These are phyloP conservation scores for Melikaiella ostensackeni DNA, from an alignment of 2,888 invertebrate species.

Conservation along the genomic window DNA sequence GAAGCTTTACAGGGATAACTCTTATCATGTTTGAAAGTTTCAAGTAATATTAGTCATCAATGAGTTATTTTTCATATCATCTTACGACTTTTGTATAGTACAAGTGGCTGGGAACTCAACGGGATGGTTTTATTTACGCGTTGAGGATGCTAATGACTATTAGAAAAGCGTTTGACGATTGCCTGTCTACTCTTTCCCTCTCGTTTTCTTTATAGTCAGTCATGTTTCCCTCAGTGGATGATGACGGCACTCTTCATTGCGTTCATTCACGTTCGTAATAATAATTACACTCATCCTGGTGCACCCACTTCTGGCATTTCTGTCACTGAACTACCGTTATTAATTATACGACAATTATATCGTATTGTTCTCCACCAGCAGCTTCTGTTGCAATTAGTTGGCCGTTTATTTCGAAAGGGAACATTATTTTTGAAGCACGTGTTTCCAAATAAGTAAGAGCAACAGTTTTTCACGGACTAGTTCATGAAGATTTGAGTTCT, in stretches of 20 bases:
- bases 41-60: no score
- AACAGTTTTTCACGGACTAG: no score
- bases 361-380: constrained; percentile 8
- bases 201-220: constrained; percentile 16
- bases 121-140: background rate
- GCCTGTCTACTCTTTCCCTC: constrained; percentile 11
- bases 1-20: no score
- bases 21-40: no score
- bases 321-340: constrained; percentile 36
- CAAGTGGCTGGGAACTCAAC: background rate
- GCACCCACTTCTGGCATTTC: constrained; percentile 30
- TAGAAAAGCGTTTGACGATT: background rate
- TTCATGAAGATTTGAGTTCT: no score
- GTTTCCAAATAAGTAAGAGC: background rate
- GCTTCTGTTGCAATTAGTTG: constrained; percentile 5
- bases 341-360: constrained; percentile 10
- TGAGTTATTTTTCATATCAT: background rate
- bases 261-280: constrained; percentile 35
- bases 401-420: background rate
- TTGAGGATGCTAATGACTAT: background rate
- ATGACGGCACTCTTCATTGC: constrained; percentile 38
- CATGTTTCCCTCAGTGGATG: background rate
- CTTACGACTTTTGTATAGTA: background rate
- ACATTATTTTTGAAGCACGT: constrained; percentile 21
- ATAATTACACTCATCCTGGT: constrained; percentile 20